Evolutionary conservation across 2,113 vertebrate species (phyloP), one percentile per base, ranked within the genome.

Genomic region (Nycticorax nycticorax): DNA sequence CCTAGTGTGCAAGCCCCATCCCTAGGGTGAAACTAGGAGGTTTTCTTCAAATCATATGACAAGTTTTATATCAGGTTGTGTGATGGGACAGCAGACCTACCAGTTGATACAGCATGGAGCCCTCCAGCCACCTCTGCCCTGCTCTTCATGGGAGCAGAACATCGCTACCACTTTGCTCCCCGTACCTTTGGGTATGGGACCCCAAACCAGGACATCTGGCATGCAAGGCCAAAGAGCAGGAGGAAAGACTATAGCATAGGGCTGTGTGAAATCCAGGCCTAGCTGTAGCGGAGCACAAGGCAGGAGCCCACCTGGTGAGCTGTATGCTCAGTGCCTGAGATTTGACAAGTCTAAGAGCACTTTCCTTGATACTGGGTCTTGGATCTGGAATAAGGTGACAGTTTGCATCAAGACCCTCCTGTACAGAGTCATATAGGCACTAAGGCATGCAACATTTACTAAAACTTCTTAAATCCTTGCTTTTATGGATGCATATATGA

Each of bases 41-140:
- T 67, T 85, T 71, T 76, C 32, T 80, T 66, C 39, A 76, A 71
- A 45, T 60, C 10, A 1, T 28, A 14, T 47, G 37, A 17, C 8
- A 59, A 14, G 3, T 19, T 60, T 68, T 68, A 18, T 33, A 12
- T 60, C 45, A 55, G 16, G 26, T 12, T 47, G 14, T 57, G 43
- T 50, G 32, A n/a, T 56, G 45, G 32, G 57, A 78, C 53, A n/a
- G 18, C 41, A 79, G 24, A 41, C 10, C 4, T 35, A 41, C 21
- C 0, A 0, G 21, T 17, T 0, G 1, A 35, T 35, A 57, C 8
- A 59, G 18, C 18, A 41, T 0, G 1, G 26, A 64, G 22, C 13
- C 17, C 32, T 79, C 41, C 48, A 74, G 43, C 16, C 23, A 57
- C 12, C 27, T 62, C 35, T 73, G 23, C 23, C 10, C 14, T 56